Base-by-base conservation (phyloP, 2,888 invertebrate genomes). In the Agriotes lineatus region DNA sequence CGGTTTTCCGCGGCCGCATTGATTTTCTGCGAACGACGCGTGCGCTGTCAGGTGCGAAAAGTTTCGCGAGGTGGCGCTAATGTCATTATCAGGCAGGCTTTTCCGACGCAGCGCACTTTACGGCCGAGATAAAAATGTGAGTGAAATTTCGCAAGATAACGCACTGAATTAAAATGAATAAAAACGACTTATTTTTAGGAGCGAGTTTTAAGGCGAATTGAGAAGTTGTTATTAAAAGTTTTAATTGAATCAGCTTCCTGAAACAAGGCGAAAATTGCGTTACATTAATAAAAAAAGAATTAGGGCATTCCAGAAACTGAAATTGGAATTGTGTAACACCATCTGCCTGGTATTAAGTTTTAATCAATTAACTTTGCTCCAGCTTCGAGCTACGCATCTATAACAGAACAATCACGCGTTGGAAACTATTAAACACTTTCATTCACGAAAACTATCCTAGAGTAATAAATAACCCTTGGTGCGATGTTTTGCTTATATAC, bases 11-110 rank as follows among this genome's bases (percentile, higher is more conserved):
- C 20, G 16, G 9, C 22, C 14, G 61, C 56, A 67, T 67, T 62
- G 67, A 67, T 67, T 67, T 62, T 25, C 33, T 50, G 12, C 2
- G 25, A 16, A 12, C 16, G 12, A 57, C 56, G 67, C 67, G 50
- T 50, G 67, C 62, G 66, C 60, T 18, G 0, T 33, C 16, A 42
- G 14, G 1, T 39, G 25, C n/a, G 39, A 2, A 33, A 48, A 33
- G 2, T 18, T 42, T 0, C 42, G n/a, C 25, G 7, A 58, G 58
- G 16, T 58, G 58, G 37, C 44, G 44, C 19, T 18, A 7, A 9
- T 9, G 16, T n/a, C 10, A 7, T n/a, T 25, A 33, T 18, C 10
- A 9, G 14, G 9, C n/a, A 48, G 12, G 14, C 10, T 37, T n/a
- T 6, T 12, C 12, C 37, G 37, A 37, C 50, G 10, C 1, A 12